Conservation (phyloP, 2,888 invertebrate genomes). For the Pristionchus arcanus region DNA sequence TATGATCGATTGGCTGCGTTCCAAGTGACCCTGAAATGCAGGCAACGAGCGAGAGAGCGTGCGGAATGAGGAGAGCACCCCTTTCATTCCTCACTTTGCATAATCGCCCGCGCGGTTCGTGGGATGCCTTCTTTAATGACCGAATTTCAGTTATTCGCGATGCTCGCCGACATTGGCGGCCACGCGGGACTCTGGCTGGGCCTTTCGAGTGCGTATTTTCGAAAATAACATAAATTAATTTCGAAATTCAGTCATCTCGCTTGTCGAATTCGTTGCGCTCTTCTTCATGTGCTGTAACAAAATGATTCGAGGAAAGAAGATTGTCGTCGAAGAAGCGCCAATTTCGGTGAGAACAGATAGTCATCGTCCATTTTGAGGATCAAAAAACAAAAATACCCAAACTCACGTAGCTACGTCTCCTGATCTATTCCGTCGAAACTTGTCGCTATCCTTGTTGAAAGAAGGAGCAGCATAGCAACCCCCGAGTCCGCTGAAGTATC, state of each 20-base stretch:
- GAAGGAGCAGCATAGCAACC: background rate
- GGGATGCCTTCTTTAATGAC: no score
- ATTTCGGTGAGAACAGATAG: slow-evolving; percentile 6
- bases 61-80: no score
- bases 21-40: no score
- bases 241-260: background rate
- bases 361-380: no score
- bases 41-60: no score
- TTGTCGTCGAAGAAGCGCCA: background rate
- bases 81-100: no score
- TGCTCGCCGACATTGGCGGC: background rate
- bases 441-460: background rate
- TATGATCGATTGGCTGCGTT: no score
- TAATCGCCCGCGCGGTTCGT: no score
- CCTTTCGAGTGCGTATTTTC: background rate
- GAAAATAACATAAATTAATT: background rate
- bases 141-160: background rate
- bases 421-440: no score
- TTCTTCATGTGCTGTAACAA: background rate
- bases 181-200: slow-evolving; percentile 34
- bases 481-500: no score
- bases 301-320: background rate
- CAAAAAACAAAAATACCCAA: no score
- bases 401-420: no score
- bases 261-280: slow-evolving; percentile 22